Conservation (phyloP, 2,888 invertebrate species). For the Zygogramma bicolorata region DNA sequence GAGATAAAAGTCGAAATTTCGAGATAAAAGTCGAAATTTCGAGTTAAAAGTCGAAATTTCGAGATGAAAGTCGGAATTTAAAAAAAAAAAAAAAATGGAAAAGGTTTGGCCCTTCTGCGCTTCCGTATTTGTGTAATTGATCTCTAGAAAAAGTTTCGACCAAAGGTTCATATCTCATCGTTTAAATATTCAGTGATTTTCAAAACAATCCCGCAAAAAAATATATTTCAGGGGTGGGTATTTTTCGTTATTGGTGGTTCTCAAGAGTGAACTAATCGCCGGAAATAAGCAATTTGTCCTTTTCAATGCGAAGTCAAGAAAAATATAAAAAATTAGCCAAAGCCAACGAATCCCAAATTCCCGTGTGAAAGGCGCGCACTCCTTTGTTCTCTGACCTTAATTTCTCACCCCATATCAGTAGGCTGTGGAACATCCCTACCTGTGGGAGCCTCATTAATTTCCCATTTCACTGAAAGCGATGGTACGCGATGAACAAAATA, state of each 20-base stretch:
- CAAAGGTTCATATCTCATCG: too few relatives aligned
- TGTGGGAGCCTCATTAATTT: not conserved
- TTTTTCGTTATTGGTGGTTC: not conserved
- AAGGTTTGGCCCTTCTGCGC: too few relatives aligned
- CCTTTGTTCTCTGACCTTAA: conserved; percentile 6
- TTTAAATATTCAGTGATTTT: too few relatives aligned
- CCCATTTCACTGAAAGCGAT: not conserved
- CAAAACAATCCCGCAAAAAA: too few relatives aligned
- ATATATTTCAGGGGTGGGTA: too few relatives aligned
- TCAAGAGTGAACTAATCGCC: not conserved
- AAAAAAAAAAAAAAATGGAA: too few relatives aligned
- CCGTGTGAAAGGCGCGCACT: not conserved
- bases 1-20: too few relatives aligned
- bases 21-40: too few relatives aligned
- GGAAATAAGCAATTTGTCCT: not conserved
- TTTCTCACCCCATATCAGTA: not conserved
- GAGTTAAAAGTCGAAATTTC: too few relatives aligned
- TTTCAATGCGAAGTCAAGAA: not conserved
- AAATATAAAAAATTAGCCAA: not conserved
- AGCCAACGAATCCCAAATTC: not conserved
- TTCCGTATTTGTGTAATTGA: too few relatives aligned
- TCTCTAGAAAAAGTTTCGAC: too few relatives aligned
- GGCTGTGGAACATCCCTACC: conserved; percentile 1
- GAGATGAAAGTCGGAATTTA: too few relatives aligned
- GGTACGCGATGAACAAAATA: not conserved